Evolutionary conservation across 2,113 vertebrate species (phyloP), one percentile per base, ranked within the genome.

Genomic region (Oplegnathus fasciatus): DNA sequence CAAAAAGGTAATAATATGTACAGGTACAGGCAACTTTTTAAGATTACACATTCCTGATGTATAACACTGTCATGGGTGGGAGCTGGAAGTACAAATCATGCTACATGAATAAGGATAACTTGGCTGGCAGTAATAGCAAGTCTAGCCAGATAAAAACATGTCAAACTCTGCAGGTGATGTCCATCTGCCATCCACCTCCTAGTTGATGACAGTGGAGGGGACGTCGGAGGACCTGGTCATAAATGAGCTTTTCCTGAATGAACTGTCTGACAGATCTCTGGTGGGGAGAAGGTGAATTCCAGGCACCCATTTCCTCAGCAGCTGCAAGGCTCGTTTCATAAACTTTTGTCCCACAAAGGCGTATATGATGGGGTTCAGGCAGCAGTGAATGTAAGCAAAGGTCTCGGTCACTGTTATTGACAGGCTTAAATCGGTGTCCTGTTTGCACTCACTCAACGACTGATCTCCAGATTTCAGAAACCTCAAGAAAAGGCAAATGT

Each of bases 291-390:
- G 0, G 6, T 55, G 84, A 58, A 83, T 76, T 48, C 52, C 3
- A 8, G 91, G 91, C 24, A 90, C 15, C 32, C 83, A 94, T 10
- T 74, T 81, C 26, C 69, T 88, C 64, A 96, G 14, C 57, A 94
- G 26, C 52, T 82, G 89, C n/a, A 88, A 0, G 4, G 91, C 91
- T 2, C 85, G 78, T 44, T 60, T 91, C 82, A 89, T 94, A 57
- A 96, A 96, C 65, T 93, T 96, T 83, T 96, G 90, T 7, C 95
- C 94, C 5, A 90, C 93, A 68, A 96, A 96, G 58, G 94, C 95
- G 0, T 96, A 96, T 13, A 96, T 95, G 86, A 96, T 91, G 75
- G 95, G 96, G 48, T 96, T 96, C 71, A 96, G 88, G 52, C 95
- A 96, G 87, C 95, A 95, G 90, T 96, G 95, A 50, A 67, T 86